Percentiles rank a stretch among this genome's conserved stretches.
These are phyloP conservation scores for Chloroceryle inda DNA, from an alignment of 2,797 vertebrate species.

Conservation along the genomic window DNA sequence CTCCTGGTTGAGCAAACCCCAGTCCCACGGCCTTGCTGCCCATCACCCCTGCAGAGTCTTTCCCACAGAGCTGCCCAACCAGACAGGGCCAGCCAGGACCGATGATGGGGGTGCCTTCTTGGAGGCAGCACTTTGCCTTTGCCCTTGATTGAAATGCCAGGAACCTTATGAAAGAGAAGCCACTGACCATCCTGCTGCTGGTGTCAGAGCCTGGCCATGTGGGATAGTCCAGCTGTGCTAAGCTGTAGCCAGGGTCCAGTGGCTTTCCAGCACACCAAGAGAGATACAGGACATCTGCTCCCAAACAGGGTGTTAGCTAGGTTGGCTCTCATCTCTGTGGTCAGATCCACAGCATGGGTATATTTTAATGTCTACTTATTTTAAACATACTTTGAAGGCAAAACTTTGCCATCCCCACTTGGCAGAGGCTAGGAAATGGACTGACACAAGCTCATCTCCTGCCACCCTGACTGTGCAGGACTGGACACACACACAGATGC, in stretches of 20 bases:
- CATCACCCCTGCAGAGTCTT: neutral
- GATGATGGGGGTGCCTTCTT: neutral
- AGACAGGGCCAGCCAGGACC: neutral
- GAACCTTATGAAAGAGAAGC: neutral
- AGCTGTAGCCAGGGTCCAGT: neutral
- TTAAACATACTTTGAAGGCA: constrained; percentile 36
- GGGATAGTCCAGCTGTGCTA: constrained; percentile 9
- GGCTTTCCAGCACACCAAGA: constrained; percentile 44
- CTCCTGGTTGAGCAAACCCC: neutral
- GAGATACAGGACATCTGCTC: constrained; percentile 20
- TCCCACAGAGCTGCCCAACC: neutral
- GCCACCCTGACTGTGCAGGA: neutral
- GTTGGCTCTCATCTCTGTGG: constrained; percentile 43
- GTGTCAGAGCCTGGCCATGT: neutral
- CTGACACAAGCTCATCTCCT: neutral
- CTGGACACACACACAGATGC: neutral
- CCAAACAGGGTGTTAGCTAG: neutral
- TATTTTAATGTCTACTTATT: constrained; percentile 48
- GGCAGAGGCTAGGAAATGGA: neutral
- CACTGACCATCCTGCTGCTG: neutral
- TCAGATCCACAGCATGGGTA: constrained; percentile 11
- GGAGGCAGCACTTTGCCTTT: neutral
- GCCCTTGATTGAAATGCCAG: neutral
- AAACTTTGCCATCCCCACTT: constrained; percentile 5
- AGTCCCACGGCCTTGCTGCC: neutral